Conservation (phyloP, 2,797 vertebrate species). For the Pangasius larnaudii region DNA sequence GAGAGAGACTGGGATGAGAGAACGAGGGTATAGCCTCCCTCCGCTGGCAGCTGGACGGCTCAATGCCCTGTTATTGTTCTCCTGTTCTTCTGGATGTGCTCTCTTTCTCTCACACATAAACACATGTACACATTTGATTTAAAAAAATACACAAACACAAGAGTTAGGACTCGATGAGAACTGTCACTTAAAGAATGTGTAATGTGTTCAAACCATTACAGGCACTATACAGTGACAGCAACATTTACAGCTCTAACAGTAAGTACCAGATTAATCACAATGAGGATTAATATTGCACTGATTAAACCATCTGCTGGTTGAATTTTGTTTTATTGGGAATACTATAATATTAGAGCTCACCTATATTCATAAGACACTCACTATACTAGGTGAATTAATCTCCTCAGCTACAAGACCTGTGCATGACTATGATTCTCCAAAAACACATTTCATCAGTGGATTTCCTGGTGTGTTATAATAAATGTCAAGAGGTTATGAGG, state of each 20-base stretch:
- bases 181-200: background rate
- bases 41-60: slow-evolving; percentile 43
- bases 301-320: background rate
- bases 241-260: slow-evolving; percentile 56
- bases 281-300: background rate
- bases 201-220: background rate
- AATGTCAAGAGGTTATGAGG: slow-evolving; percentile 49
- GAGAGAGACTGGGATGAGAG: slow-evolving; percentile 27
- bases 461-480: slow-evolving; percentile 39
- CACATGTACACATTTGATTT: background rate
- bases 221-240: background rate
- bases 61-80: slow-evolving; percentile 52
- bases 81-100: slow-evolving; percentile 11
- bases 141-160: background rate
- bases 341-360: background rate
- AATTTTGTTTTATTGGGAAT: background rate
- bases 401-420: background rate
- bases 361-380: background rate
- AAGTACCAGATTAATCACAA: background rate
- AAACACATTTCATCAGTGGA: slow-evolving; percentile 9
- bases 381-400: background rate
- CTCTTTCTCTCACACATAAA: slow-evolving; percentile 31
- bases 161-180: background rate
- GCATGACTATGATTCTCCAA: slow-evolving; percentile 21
- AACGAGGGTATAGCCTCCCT: slow-evolving; percentile 28